phyloP scores from a whole-genome alignment of 2,113 vertebrate species.

The Pteropus alecto region DNA sequence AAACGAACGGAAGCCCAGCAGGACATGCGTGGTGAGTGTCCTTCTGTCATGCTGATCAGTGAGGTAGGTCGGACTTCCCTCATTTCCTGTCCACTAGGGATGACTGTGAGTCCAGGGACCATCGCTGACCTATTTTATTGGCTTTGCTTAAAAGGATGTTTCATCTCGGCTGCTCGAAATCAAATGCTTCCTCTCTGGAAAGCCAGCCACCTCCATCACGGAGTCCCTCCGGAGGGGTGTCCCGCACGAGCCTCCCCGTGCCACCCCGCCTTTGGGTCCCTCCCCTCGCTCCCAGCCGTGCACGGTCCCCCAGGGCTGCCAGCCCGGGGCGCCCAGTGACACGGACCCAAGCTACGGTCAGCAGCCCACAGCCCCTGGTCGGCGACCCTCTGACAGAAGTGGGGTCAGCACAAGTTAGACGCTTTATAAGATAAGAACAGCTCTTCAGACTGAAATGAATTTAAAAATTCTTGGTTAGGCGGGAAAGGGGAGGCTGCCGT shows the following conservation, averaged over 20 bases:
- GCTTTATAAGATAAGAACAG: too few relatives aligned
- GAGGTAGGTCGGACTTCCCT: conserved; percentile 1
- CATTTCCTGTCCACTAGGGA: background rate
- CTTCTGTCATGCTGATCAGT: background rate
- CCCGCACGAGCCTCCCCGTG: too few relatives aligned
- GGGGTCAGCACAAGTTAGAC: too few relatives aligned
- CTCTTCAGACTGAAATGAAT: too few relatives aligned
- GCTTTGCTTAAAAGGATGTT: background rate
- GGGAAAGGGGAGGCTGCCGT: too few relatives aligned
- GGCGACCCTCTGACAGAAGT: too few relatives aligned
- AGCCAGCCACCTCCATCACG: background rate
- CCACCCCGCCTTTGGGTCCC: too few relatives aligned
- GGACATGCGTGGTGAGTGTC: background rate
- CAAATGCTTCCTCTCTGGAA: conserved; percentile 22
- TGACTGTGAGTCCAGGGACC: background rate
- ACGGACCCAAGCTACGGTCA: too few relatives aligned
- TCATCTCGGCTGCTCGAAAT: background rate
- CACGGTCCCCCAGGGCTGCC: too few relatives aligned
- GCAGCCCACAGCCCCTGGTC: too few relatives aligned
- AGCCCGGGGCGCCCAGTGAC: too few relatives aligned
- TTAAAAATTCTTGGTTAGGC: too few relatives aligned
- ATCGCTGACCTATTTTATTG: background rate
- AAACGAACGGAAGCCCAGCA: background rate
- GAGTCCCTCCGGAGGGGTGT: background rate
- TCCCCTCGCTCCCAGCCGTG: background rate